Conservation (phyloP, 2,113 vertebrate species). For the Chamaetylas fuelleborni region DNA sequence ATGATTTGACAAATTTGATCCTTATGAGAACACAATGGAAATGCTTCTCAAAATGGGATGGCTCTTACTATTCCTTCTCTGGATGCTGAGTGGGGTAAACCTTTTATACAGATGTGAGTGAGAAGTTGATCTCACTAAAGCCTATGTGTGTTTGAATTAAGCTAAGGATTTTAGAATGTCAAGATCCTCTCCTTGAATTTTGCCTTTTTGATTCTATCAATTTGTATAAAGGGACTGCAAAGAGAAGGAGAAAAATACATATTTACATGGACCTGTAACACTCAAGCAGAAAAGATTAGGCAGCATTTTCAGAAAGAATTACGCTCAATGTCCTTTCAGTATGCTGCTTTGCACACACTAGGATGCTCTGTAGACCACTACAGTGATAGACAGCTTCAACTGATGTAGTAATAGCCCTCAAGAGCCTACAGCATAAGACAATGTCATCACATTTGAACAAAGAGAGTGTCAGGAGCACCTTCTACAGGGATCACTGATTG, state of each 20-base stretch:
- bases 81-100: neutral
- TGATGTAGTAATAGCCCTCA: neutral
- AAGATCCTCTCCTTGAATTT: neutral
- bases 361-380: neutral
- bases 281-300: neutral
- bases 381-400: neutral
- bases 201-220: neutral
- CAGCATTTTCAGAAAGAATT: neutral
- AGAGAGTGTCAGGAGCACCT: neutral
- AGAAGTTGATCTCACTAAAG: neutral
- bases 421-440: neutral
- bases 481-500: neutral
- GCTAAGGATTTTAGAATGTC: neutral
- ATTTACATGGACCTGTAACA: neutral
- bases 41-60: neutral
- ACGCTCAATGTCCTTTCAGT: neutral
- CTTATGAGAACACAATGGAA: neutral
- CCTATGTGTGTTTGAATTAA: neutral
- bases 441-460: neutral
- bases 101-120: neutral
- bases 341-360: neutral
- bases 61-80: neutral
- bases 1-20: neutral
- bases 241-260: neutral
- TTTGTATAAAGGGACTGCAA: neutral